Evolutionary conservation across 2,113 vertebrate genomes (phyloP), one percentile per base, ranked within the genome.

Genomic region (Psephotus haematonotus): DNA sequence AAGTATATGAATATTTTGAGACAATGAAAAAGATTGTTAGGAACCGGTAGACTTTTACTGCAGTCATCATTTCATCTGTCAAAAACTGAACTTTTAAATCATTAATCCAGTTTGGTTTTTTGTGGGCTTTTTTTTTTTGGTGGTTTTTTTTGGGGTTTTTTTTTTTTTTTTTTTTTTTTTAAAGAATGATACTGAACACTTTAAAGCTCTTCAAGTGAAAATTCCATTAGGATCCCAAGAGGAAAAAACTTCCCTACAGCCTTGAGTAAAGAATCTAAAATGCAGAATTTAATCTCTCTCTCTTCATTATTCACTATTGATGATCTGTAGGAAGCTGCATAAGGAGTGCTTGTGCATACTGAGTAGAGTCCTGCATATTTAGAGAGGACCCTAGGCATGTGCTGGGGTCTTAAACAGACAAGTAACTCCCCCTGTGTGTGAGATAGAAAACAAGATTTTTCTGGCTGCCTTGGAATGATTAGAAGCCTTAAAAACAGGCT

Each of bases 211-310:
- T 68, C 60, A 92, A 88, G 69, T 46, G 31, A 93, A 91, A 89
- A 91, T 92, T 85, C 77, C 24, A 7, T 79, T 69, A 89, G 41
- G 63, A 76, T 85, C 93, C 69, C 91, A 80, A 85, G 93, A 85
- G 93, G 65, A 89, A 49, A 57, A 91, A 95, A 76, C 15, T 31
- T 82, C 65, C 37, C 69, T 76, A n/a, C 47, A 89, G 81, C 81
- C 70, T 65, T 87, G 74, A 92, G 81, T 95, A 94, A 94, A 93
- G 84, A 87, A 90, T 19, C 57, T 89, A 80, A 91, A 87, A 95
- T 89, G 53, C 84, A 95, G 84, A 92, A 92, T 82, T 97, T 95
- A 92, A 94, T 87, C 60, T 82, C 52, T 87, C n/a, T 82, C 46
- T 89, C 77, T 84, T 93, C 84, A 79, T 95, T 92, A 92, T 87